phyloP scores from a whole-genome alignment of 2,888 invertebrate species.

The Blera fallax region DNA sequence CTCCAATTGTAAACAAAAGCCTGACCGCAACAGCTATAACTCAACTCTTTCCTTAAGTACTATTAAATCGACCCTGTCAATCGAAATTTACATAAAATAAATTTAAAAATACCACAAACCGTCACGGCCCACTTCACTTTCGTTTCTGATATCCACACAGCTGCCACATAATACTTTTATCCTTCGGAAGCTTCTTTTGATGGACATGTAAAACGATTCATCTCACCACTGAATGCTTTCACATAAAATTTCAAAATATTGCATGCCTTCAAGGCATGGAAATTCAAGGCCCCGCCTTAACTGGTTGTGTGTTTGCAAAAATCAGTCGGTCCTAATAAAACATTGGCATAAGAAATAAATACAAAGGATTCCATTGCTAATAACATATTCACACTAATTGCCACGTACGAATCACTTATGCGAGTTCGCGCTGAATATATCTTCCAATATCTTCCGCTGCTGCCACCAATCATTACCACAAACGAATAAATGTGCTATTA shows the following conservation, averaged over 20 bases:
- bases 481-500: constrained; percentile 6
- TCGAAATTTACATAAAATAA: constrained; percentile 27
- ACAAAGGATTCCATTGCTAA: background rate
- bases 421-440: background rate
- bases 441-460: background rate
- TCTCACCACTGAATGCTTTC: background rate
- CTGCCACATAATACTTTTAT: background rate
- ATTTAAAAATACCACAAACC: background rate
- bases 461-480: constrained; percentile 8
- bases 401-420: constrained; percentile 2
- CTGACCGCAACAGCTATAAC: background rate
- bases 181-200: background rate
- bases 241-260: background rate
- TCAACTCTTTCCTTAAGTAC: background rate
- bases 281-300: background rate
- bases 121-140: background rate
- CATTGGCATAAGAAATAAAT: background rate
- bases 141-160: background rate
- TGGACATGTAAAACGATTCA: constrained; percentile 17
- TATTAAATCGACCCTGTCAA: constrained; percentile 1
- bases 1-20: background rate
- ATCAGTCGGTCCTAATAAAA: background rate
- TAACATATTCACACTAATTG: constrained; percentile 1
- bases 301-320: background rate
- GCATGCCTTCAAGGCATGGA: constrained; percentile 2